phyloP scores from a whole-genome alignment of 2,797 vertebrate genomes.

The Euphonia xanthogaster region DNA sequence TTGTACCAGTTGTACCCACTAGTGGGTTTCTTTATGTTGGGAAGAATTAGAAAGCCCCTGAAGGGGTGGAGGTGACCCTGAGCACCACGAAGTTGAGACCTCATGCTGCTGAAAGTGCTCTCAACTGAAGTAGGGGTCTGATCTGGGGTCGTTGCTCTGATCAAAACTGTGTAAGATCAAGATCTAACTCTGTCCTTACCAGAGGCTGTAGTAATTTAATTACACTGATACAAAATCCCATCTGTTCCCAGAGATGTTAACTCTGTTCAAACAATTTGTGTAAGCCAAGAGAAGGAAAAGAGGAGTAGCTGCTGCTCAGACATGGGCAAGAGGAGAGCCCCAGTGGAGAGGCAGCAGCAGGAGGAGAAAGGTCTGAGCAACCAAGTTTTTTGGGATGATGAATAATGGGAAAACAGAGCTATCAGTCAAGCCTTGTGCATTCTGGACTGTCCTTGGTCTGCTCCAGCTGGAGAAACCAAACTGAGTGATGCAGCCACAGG shows the following conservation, averaged over 20 bases:
- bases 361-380: background rate
- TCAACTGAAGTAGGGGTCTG: background rate
- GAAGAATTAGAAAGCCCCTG: background rate
- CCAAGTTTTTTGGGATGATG: background rate
- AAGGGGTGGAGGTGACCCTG: background rate
- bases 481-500: rapidly evolving
- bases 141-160: background rate
- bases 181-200: background rate
- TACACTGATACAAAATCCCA: background rate
- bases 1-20: background rate
- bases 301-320: background rate
- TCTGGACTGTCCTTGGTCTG: background rate
- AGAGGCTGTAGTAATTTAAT: slow-evolving; percentile 21
- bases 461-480: background rate
- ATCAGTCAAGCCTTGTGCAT: background rate
- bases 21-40: background rate
- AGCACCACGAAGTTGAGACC: background rate
- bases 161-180: background rate
- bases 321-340: rapidly evolving
- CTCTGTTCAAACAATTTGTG: background rate
- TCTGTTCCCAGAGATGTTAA: background rate
- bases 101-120: background rate
- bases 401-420: background rate
- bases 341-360: background rate
- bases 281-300: background rate